Percentiles rank a stretch among this genome's conserved stretches.
These are phyloP conservation scores for Pelmatolapia mariae DNA, from an alignment of 2,113 vertebrate genomes.

Conservation along the genomic window DNA sequence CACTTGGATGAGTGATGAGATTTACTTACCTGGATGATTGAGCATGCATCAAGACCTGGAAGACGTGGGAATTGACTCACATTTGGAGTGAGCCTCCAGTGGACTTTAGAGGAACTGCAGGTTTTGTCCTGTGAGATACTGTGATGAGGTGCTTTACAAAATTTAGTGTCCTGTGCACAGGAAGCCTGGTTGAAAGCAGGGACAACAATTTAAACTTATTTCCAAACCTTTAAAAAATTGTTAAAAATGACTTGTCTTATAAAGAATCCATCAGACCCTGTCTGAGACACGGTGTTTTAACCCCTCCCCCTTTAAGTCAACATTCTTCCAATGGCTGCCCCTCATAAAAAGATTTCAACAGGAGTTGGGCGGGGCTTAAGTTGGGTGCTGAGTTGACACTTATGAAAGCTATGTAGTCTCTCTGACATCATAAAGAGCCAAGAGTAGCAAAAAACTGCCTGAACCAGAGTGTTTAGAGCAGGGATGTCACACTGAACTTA, in stretches of 20 bases:
- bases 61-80: not conserved
- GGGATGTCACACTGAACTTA: not conserved
- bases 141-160: not conserved
- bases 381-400: not conserved
- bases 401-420: not conserved
- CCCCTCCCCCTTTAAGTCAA: not conserved
- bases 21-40: not conserved
- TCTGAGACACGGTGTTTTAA: accelerated
- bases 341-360: not conserved
- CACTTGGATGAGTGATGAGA: not conserved
- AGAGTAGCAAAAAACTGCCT: not conserved
- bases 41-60: not conserved
- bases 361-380: not conserved
- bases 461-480: not conserved
- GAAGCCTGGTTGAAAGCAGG: not conserved
- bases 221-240: not conserved
- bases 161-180: not conserved
- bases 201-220: not conserved
- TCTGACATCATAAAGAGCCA: not conserved
- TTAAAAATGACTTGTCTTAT: not conserved
- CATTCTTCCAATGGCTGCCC: not conserved
- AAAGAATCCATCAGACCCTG: too few relatives aligned
- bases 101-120: not conserved
- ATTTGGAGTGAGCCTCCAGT: not conserved
- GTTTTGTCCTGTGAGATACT: not conserved